Percentiles rank a stretch among this genome's conserved stretches.
These are phyloP conservation scores for Lemur catta DNA, from an alignment of 2,797 vertebrate species.

Conservation along the genomic window DNA sequence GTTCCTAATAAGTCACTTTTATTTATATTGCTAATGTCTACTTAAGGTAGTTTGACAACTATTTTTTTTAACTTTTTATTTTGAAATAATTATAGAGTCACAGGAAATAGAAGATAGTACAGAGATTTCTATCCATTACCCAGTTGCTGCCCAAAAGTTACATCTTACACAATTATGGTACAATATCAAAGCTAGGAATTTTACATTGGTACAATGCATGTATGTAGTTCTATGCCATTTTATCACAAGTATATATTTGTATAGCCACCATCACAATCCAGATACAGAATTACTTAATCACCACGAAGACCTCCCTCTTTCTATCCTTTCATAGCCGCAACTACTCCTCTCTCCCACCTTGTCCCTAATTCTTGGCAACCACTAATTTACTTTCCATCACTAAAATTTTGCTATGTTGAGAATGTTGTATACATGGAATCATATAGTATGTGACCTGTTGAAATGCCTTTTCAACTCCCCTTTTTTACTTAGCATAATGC, in stretches of 20 bases:
- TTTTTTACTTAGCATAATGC: neutral
- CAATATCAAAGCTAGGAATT: neutral
- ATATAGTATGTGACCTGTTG: neutral
- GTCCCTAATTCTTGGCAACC: neutral
- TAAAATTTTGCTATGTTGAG: neutral
- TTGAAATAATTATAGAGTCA: neutral
- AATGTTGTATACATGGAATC: neutral
- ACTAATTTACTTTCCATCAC: neutral
- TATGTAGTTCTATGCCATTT: neutral
- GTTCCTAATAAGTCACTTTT: neutral
- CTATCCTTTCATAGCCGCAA: neutral
- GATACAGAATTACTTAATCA: neutral
- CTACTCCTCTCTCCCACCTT: neutral
- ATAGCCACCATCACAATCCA: neutral
- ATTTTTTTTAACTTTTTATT: neutral
- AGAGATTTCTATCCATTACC: neutral
- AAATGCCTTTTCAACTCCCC: neutral
- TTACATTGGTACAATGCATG: neutral
- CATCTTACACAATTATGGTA: neutral
- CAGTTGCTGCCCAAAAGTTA: neutral
- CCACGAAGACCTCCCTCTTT: neutral
- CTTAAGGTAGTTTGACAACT: neutral
- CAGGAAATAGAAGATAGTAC: neutral
- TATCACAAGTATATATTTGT: neutral
- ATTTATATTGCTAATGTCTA: neutral